Conservation (phyloP, 1,140 invertebrate species). For the Neodiprion fabricii region DNA sequence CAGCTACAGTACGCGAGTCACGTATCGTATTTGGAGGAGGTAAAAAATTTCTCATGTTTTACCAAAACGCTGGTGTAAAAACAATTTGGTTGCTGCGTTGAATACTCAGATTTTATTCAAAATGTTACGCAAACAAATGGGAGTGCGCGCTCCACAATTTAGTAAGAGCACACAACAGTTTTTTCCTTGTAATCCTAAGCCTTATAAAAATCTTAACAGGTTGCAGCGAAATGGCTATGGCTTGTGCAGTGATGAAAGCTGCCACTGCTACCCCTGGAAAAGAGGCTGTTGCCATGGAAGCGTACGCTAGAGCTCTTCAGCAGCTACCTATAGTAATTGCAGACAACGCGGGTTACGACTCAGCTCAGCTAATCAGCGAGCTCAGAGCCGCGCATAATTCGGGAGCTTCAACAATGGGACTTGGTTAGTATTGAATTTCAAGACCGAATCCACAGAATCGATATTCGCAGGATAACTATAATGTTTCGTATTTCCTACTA, state of each 20-base stretch:
- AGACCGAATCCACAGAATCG: slow-evolving; percentile 2
- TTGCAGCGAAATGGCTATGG: slow-evolving; percentile 96
- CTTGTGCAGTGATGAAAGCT: slow-evolving; percentile 83
- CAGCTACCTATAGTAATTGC: slow-evolving; percentile 95
- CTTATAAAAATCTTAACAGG: slow-evolving; percentile 53
- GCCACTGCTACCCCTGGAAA: slow-evolving; percentile 94
- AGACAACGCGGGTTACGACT: slow-evolving; percentile 99
- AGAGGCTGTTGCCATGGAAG: slow-evolving; percentile 96
- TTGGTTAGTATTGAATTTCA: slow-evolving; percentile 68
- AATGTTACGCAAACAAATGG: too few relatives aligned
- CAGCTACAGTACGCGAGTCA: slow-evolving; percentile 93
- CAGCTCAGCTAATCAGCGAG: slow-evolving; percentile 90
- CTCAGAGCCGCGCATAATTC: slow-evolving; percentile 89
- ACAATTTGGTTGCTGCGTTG: too few relatives aligned
- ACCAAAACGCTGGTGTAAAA: too few relatives aligned
- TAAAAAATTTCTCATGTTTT: slow-evolving; percentile 39
- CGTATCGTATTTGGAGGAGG: slow-evolving; percentile 93
- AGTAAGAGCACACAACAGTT: background rate
- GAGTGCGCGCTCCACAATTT: background rate
- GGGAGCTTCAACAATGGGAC: slow-evolving; percentile 76
- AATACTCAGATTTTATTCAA: too few relatives aligned
- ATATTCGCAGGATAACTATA: slow-evolving; percentile 9
- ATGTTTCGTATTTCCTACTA: slow-evolving; percentile 17
- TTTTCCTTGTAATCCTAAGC: background rate
- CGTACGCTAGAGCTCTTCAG: slow-evolving; percentile 88